phyloP scores from a whole-genome alignment of 1,140 invertebrate species.

The Paralvinella palmiformis region DNA sequence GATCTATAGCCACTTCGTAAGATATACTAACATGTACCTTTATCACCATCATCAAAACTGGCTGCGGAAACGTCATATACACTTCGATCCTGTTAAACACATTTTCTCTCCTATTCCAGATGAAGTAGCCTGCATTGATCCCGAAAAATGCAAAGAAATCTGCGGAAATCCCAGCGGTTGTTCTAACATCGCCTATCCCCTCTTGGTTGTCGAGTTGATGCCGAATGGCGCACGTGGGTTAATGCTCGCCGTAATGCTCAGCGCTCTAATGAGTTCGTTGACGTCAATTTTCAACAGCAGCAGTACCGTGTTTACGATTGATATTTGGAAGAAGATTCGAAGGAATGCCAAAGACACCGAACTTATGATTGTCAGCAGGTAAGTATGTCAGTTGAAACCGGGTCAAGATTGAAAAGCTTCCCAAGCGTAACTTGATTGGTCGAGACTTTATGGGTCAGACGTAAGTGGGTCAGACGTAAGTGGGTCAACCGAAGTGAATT shows the following conservation, averaged over 20 bases:
- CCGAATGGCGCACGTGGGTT: conserved; percentile 18
- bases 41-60: no score
- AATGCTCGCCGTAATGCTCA: conserved; percentile 18
- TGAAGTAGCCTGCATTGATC: conserved; percentile 27
- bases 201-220: conserved; percentile 14
- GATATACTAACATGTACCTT: no score
- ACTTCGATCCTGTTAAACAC: no score
- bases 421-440: no score
- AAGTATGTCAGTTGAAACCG: no score
- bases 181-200: conserved; percentile 17
- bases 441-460: no score
- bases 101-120: conserved; percentile 34
- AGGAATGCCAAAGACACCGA: conserved; percentile 45
- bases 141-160: conserved; percentile 35
- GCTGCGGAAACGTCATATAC: no score
- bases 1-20: no score
- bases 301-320: conserved; percentile 55
- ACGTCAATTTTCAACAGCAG: conserved; percentile 56
- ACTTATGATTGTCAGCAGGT: conserved; percentile 54
- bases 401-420: no score
- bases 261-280: conserved; percentile 27
- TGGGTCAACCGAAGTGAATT: no score
- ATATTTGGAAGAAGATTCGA: conserved; percentile 51
- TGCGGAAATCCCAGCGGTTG: conserved; percentile 10
- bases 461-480: no score